Evolutionary conservation across 2,888 invertebrate species (phyloP).

Genomic region (Cyclophora punctaria): DNA sequence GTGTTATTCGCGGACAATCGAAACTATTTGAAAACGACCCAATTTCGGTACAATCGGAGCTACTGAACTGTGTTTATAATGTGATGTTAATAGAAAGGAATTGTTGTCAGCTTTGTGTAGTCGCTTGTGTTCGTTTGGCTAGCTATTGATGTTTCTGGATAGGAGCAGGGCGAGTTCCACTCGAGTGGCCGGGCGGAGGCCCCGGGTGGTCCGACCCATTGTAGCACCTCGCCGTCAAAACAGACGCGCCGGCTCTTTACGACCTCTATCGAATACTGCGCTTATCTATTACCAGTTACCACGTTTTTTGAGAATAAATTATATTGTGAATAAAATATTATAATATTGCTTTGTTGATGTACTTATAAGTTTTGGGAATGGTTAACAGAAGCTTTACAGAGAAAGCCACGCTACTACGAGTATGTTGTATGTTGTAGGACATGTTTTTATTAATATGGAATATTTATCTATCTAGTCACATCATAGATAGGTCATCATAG

Average conservation of each 20-base stretch:
- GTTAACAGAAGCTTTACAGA: too few species aligned
- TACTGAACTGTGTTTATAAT: constrained; percentile 28
- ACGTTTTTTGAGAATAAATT: too few species aligned
- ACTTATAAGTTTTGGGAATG: too few species aligned
- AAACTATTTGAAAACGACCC: constrained; percentile 29
- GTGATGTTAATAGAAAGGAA: constrained; percentile 9
- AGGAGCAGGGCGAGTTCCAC: constrained; percentile 42
- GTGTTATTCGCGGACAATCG: constrained; percentile 50
- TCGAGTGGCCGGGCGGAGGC: constrained; percentile 45
- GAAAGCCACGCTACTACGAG: too few species aligned
- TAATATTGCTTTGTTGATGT: too few species aligned
- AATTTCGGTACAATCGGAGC: constrained; percentile 42
- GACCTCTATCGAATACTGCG: background rate
- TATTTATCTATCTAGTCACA: too few species aligned
- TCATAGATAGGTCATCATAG: too few species aligned
- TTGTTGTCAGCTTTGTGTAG: constrained; percentile 20
- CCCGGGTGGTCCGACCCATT: constrained; percentile 59
- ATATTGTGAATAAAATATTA: too few species aligned
- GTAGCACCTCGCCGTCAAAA: constrained; percentile 49
- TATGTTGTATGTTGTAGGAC: too few species aligned
- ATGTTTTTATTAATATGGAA: too few species aligned
- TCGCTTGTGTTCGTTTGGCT: constrained; percentile 30
- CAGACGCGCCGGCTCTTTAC: constrained; percentile 30
- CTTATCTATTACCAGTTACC: too few species aligned
- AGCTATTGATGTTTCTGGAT: constrained; percentile 54